Base-by-base conservation (phyloP, 2,113 vertebrate species). In the Brachyhypopomus occidentalis region DNA sequence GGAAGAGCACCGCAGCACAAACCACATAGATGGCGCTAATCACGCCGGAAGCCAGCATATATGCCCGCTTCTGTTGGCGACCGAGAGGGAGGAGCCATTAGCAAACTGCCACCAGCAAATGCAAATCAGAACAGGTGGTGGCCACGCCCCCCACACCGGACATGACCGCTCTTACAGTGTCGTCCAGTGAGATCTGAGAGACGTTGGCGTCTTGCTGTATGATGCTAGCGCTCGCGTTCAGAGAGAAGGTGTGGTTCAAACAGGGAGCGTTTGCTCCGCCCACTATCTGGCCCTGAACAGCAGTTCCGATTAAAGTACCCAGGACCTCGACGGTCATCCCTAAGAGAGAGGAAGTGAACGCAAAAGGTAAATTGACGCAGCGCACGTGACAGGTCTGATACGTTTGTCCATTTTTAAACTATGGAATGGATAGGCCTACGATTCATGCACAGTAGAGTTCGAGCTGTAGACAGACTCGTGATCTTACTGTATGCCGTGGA, bases 281-380 rank as follows among this genome's bases (percentile, higher is more conserved):
- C 38, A 98, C 95, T 0, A 99, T 98, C 91, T 98, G 97, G 4
- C 97, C 97, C 88, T 97, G 96, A 91, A 99, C 95, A 0, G 96
- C 97, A 0, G 97, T 97, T 80, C 96, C 97, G 85, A 98, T 87
- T 79, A 99, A 94, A 0, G 94, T 95, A 23, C 96, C 97, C 83
- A 99, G 80, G 38, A 98, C 95, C 85, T 98, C 97, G 87, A 98
- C 94, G 0, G 95, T 98, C 97, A 99, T 98, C 22, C 97, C 97
- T 99, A 89, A 81, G 38, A 66, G 11, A 72, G 20, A 74, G 19
- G 63, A 66, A 58, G 86, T 75, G 72, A 52, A 36, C 17, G 69
- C 56, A 52, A 41, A 8, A 52, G 45, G 14, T 52, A 52, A 52
- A 30, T 0, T 14, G 45, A 52, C 12, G 3, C 12, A 14, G 7